Evolutionary conservation across 2,113 vertebrate genomes (phyloP), one percentile per base, ranked within the genome.

Genomic region (Cyphomyrus plagiostoma): DNA sequence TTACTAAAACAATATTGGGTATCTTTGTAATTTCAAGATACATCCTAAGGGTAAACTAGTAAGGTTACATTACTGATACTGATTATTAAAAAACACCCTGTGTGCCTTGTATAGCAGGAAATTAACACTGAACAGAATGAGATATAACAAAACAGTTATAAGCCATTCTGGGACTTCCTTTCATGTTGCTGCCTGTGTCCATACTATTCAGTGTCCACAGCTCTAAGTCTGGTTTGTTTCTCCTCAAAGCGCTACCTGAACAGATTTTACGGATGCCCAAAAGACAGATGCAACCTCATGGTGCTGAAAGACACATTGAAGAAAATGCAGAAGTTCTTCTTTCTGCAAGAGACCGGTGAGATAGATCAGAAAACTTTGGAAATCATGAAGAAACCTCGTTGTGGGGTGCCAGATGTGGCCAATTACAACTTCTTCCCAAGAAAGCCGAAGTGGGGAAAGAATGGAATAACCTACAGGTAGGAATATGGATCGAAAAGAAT

Each of bases 291-390:
- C 91, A 98, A 99, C 93, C 95, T 99, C 85, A 97, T 99, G 93
- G 97, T 98, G 91, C 96, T 99, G 90, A 99, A 99, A 92, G 98
- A 99, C 92, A 98, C 97, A 0, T 92, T 99, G 93, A 99, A 99
- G 96, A 98, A 98, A 96, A 99, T 99, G 98, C 98, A 99, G 94
- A 99, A 98, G 93, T 99, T 99, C 93, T 99, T 99, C 90, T 92
- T 96, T 21, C 94, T 99, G 77, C 96, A 96, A 88, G 96, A 99
- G 95, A 99, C 98, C 0, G 98, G 98, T 49, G 97, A 98, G 89
- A 96, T 99, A 35, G 98, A 99, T 94, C 95, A 97, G 94, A 96
- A 96, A 19, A 99, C 98, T 19, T 97, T 99, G 89, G 97, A 97
- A 56, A 97, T 96, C 77, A 99, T 99, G 98, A 97, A 98, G 95